phyloP scores from a whole-genome alignment of 1,140 invertebrate genomes.

The Drosophila nebulosa region DNA sequence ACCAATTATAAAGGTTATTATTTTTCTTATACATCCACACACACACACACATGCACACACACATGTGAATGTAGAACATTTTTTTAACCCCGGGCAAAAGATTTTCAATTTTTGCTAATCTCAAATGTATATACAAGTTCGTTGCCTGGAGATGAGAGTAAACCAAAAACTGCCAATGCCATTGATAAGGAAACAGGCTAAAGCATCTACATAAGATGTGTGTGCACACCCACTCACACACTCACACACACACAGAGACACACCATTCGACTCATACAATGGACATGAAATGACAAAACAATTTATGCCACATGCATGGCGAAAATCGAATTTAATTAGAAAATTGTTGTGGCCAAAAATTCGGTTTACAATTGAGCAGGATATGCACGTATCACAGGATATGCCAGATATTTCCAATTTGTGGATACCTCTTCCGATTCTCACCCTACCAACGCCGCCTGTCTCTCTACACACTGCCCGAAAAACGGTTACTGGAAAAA shows the following conservation, averaged over 20 bases:
- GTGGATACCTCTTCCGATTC: not conserved
- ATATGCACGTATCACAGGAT: slow-evolving; percentile 58
- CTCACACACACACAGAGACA: not conserved
- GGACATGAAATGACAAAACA: slow-evolving; percentile 73
- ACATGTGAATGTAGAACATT: slow-evolving; percentile 41
- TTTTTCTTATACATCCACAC: slow-evolving; percentile 49
- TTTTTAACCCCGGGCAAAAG: slow-evolving; percentile 45
- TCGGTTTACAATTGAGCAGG: slow-evolving; percentile 34
- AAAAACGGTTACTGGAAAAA: no score
- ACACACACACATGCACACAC: not conserved
- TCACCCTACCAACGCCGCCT: not conserved
- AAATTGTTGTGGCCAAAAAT: slow-evolving; percentile 67
- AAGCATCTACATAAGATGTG: slow-evolving; percentile 28
- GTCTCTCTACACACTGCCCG: not conserved
- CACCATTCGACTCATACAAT: slow-evolving; percentile 6
- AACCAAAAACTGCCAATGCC: slow-evolving; percentile 40
- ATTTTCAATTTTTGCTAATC: slow-evolving; percentile 79
- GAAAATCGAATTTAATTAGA: slow-evolving; percentile 80
- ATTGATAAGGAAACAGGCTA: slow-evolving; percentile 27
- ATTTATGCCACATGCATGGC: slow-evolving; percentile 78
- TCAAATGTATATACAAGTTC: slow-evolving; percentile 70
- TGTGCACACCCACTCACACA: not conserved
- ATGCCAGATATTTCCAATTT: slow-evolving; percentile 43
- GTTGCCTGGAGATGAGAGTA: slow-evolving; percentile 32
- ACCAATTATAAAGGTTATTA: slow-evolving; percentile 78